These are phyloP conservation scores for Chionodraco myersi DNA, from an alignment of 2,113 vertebrate species.

Conservation along the genomic window DNA sequence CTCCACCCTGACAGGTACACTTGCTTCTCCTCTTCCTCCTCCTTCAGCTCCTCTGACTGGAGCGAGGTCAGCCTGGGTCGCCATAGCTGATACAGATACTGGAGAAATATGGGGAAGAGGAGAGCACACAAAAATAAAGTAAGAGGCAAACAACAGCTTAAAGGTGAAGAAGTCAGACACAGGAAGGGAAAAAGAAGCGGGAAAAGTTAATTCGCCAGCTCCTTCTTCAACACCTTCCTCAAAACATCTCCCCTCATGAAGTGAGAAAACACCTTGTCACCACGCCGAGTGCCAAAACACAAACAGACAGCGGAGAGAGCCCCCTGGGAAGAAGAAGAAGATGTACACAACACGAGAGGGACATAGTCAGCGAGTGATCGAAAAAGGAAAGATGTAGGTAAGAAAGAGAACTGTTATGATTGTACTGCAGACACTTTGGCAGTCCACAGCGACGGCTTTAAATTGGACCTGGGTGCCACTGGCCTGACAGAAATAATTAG, in stretches of 20 bases:
- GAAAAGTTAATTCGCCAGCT: slow-evolving; percentile 46
- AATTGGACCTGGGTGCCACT: slow-evolving; percentile 77
- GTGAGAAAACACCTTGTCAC: slow-evolving; percentile 76
- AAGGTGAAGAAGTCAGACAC: slow-evolving; percentile 32
- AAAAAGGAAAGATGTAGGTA: slow-evolving; percentile 39
- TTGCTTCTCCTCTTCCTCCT: slow-evolving; percentile 43
- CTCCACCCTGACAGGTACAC: slow-evolving; percentile 82
- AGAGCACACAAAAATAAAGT: slow-evolving; percentile 43
- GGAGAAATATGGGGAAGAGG: slow-evolving; percentile 25
- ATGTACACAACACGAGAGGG: slow-evolving; percentile 53
- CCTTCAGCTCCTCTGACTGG: slow-evolving; percentile 56
- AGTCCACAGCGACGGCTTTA: slow-evolving; percentile 74
- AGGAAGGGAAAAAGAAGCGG: slow-evolving; percentile 19
- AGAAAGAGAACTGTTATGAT: slow-evolving; percentile 67
- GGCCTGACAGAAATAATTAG: slow-evolving; percentile 82
- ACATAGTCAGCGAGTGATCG: slow-evolving; percentile 31
- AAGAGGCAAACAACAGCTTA: slow-evolving; percentile 19
- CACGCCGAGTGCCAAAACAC: slow-evolving; percentile 58
- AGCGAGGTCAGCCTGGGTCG: slow-evolving; percentile 85
- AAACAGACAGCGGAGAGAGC: slow-evolving; percentile 53
- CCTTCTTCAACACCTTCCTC: slow-evolving; percentile 47
- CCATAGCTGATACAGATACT: slow-evolving; percentile 82
- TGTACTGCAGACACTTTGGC: slow-evolving; percentile 72
- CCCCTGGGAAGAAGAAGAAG: slow-evolving; percentile 45
- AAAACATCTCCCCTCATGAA: slow-evolving; percentile 67